Base-by-base conservation (phyloP, 64 coral and sea anemone species). In the Platygyra sinensis region DNA sequence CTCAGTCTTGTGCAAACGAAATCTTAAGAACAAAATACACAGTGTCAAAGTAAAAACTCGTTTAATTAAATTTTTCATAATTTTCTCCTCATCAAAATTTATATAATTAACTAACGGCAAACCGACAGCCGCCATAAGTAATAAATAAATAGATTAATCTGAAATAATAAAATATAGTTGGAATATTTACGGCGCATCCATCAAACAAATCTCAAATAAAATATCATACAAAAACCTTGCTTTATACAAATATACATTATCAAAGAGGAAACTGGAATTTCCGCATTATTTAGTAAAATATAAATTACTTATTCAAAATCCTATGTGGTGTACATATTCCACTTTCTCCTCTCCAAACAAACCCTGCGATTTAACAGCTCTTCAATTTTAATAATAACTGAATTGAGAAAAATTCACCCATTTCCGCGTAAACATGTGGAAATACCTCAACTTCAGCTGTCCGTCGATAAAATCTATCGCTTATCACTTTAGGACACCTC, bases 81-180 rank as follows among this genome's bases (percentile, higher is more conserved):
- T 80, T 80, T 80, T 80, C 78, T 60, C 5, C 28, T 28, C 0
- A 60, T 61, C 32, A 25, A 61, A 50, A 54, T 55, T 80, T 61
- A 31, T 80, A 8, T 80, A 33, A 61, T 80, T 61, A 33, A 80
- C 14, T 61, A 32, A 24, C 65, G 28, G 57, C 33, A 80, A 62
- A 17, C 27, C 55, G 52, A 62, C 78, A 60, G 55, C 27, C 15
- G 28, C 61, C 27, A 54, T 61, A 80, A 62, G 78, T 61, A 80
- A 61, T 80, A 80, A 80, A 80, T 62, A 80, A 80, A 59, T 60
- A 80, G 52, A 80, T 31, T 61, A 80, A 80, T 80, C 54, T 80
- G 78, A 80, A 80, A 80, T 31, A 61, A 80, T 61, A 80, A 61
- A 80, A 61, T 80, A 62, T 80, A 80, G 78, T 29, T 80, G 27